Base-by-base conservation (phyloP, 2,797 vertebrate genomes). In the Calcarius lapponicus region DNA sequence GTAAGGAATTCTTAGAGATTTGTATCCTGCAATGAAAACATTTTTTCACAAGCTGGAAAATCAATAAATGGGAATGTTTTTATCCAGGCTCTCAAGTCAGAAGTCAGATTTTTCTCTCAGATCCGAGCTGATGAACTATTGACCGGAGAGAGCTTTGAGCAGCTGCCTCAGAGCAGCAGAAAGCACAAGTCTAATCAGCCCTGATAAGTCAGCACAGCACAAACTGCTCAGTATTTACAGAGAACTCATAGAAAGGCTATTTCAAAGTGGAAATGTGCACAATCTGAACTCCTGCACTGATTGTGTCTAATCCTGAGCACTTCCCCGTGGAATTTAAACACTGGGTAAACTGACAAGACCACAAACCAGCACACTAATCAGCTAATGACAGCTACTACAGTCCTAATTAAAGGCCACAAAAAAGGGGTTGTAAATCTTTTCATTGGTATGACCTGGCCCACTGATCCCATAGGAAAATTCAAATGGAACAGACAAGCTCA, bases 371-470 rank as follows among this genome's bases (percentile, higher is more conserved):
- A 38, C 62, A 47, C 57, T 75, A 69, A 79, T 72, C 80, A 60
- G 9, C 54, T 80, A 78, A 69, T 25, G 65, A n/a, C 54, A 91
- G 80, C 38, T 34, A 53, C 56, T 62, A 17, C 32, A 29, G 73
- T 71, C 45, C 51, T 54, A 70, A 70, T 91, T 80, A 91, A 97
- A 97, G 96, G 96, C 94, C 94, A 96, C 95, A 76, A 50, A 75
- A 92, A 75, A 79, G 58, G 76, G 85, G 61, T 34, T 83, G 80
- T 71, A 91, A 79, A 43, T 80, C 61, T 78, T 79, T 47, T 38
- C 32, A 9, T 21, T 42, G 69, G 31, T 50, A 24, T 51, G 67
- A 73, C 58, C 75, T 54, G 70, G 72, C 36, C 58, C 74, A 80
- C 54, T 48, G 74, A 80, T 72, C 50, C 64, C 76, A 64, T 16